A percentile compares a stretch with the other conserved stretches of the same genome.
Conservation (phyloP, 2,113 vertebrate species). For the Aldabrachelys gigantea region DNA sequence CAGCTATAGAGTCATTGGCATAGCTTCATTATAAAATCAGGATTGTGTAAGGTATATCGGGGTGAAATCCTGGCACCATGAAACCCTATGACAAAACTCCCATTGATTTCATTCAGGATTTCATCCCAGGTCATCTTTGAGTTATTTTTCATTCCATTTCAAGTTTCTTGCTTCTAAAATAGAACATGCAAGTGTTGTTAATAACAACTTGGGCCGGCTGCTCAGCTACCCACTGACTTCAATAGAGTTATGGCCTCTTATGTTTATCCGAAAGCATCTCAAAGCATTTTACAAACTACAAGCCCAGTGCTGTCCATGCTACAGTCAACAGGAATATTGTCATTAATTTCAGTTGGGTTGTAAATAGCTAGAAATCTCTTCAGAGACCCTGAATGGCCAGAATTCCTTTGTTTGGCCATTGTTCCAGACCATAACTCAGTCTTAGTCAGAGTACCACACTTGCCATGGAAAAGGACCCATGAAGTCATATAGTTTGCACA, state of each 20-base stretch:
- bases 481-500: background rate
- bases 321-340: background rate
- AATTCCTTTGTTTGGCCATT: background rate
- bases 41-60: background rate
- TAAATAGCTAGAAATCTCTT: background rate
- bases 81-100: background rate
- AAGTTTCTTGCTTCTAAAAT: background rate
- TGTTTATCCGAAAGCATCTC: background rate
- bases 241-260: background rate
- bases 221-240: background rate
- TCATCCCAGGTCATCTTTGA: background rate
- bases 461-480: background rate
- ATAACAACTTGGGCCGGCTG: background rate
- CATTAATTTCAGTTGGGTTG: background rate
- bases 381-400: background rate
- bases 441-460: background rate
- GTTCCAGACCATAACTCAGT: accelerated
- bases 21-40: accelerated
- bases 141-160: background rate
- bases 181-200: background rate
- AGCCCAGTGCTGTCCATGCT: background rate
- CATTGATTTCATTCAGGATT: background rate
- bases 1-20: background rate
- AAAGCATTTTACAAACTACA: background rate
- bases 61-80: background rate